Base-by-base conservation (phyloP, 2,888 invertebrate species). In the Pyralis farinalis region DNA sequence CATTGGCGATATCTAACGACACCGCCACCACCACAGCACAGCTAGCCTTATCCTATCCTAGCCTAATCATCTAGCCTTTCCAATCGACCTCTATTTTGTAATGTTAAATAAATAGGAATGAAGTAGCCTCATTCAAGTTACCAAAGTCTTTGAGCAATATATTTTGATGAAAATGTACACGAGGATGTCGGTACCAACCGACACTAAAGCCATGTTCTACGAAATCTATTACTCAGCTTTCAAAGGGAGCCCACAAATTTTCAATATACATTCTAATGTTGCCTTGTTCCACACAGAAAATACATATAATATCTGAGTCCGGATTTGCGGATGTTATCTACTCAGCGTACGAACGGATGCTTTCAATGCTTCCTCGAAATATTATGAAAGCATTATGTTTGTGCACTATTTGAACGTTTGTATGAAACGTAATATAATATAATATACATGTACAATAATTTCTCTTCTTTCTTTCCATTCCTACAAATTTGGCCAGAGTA, bases 191-290 rank as follows among this genome's bases (percentile, higher is more conserved):
- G 34, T 28, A 1, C 28, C 12, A 27, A 35, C 28, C 28, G 9
- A 8, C 27, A 25, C 36, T 36, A 9, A 29, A 30, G 29, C 36
- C 28, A 8, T 37, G 36, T 37, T 37, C 11, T 21, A 30, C 25
- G 29, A 37, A 16, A 37, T 37, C 36, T 37, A 37, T 37, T 37
- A 30, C 36, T 30, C 10, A 29, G 25, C 25, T 25, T 25, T 30
- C 36, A 37, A 37, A 37, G 36, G 29, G 29, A 30, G 36, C 29
- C 35, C 36, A 21, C 36, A 37, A 37, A 37, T 37, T 37, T 37
- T 37, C 36, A 37, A 37, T 37, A 37, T 37, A 37, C 36, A 37
- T 37, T 37, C 36, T 37, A 30, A 37, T 37, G 36, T 11, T 37
- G 16, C 29, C 10, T 34, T n/a, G 34, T 37, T 37, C 28, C 36